Base-by-base conservation (phyloP, 2,888 invertebrate species). In the Drosophila meridiana region DNA sequence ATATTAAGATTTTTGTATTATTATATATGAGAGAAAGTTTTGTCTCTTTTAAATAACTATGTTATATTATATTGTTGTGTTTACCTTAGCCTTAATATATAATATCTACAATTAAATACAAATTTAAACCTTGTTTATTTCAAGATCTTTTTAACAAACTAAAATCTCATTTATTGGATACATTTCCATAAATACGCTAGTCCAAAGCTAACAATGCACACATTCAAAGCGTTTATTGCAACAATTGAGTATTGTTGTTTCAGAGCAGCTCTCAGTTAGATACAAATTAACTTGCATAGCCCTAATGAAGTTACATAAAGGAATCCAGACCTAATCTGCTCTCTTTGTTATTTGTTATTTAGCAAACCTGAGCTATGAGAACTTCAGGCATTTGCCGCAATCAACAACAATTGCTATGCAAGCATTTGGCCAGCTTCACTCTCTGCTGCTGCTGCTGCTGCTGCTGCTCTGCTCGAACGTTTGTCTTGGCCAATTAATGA, bases 401-500 rank as follows among this genome's bases (percentile, higher is more conserved):
- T 30, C 28, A 42, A 30, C 26, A 40, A 38, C 20, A 56, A 40
- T 9, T 11, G 28, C 26, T 36, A 56, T 30, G 42, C 36, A 30
- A 56, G 40, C n/a, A 40, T 56, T 56, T 40, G 6, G 6, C 4
- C 11, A 40, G n/a, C 40, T 56, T n/a, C n/a, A 14, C 55, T n/a
- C 30, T 38, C 55, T 20, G 13, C n/a, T 57, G 53, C 3, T 14
- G 32, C 32, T n/a, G 13, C 14, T 56, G 48, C 1, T 13, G 32
- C 32, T n/a, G 13, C 14, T 56, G 48, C 1, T 13, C 2, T 36
- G 5, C n/a, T 9, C 32, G 26, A n/a, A 57, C 66, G 28, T 68
- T 67, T 30, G 55, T 45, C 57, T 65, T 67, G 81, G 73, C 80
- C 78, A 86, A 84, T 86, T 86, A 83, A 76, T 78, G 80, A 58